A percentile compares a stretch with the other conserved stretches of the same genome.
phyloP scores from a whole-genome alignment of 2,113 vertebrate species.

The Zapus hudsonius region DNA sequence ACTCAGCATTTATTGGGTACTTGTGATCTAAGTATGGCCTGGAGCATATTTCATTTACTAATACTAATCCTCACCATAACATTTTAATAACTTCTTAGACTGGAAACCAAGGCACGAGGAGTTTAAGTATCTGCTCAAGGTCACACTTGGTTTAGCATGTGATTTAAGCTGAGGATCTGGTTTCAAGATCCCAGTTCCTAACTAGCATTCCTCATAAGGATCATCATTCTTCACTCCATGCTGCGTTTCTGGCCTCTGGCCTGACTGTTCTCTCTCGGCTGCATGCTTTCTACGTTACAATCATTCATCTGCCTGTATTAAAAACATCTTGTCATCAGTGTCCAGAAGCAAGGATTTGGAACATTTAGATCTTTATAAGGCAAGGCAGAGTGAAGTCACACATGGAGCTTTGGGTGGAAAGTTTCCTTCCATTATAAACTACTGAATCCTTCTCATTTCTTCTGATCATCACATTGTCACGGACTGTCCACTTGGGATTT shows the following conservation, averaged over 20 bases:
- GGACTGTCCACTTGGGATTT: neutral
- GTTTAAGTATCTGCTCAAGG: neutral
- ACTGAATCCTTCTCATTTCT: neutral
- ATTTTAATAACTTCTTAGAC: neutral
- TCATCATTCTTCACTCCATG: neutral
- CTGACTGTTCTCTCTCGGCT: constrained; percentile 13
- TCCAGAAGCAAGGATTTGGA: constrained; percentile 55
- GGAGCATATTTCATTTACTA: neutral
- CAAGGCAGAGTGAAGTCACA: neutral
- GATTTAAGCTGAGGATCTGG: neutral
- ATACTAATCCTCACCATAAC: neutral
- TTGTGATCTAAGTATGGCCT: neutral
- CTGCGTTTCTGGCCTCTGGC: neutral
- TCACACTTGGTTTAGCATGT: neutral
- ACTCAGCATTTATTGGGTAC: neutral
- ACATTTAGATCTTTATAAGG: constrained; percentile 45
- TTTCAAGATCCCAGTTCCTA: neutral
- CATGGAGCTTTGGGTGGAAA: neutral
- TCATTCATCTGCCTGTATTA: constrained; percentile 1
- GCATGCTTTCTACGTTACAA: neutral
- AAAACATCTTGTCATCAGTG: constrained; percentile 5
- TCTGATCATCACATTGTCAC: neutral
- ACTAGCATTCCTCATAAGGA: neutral
- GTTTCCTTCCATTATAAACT: neutral
- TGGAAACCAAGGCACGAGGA: neutral